A percentile compares a stretch with the other conserved stretches of the same genome.
These are phyloP conservation scores for Catharus ustulatus DNA, from an alignment of 2,797 vertebrate species.

Conservation along the genomic window DNA sequence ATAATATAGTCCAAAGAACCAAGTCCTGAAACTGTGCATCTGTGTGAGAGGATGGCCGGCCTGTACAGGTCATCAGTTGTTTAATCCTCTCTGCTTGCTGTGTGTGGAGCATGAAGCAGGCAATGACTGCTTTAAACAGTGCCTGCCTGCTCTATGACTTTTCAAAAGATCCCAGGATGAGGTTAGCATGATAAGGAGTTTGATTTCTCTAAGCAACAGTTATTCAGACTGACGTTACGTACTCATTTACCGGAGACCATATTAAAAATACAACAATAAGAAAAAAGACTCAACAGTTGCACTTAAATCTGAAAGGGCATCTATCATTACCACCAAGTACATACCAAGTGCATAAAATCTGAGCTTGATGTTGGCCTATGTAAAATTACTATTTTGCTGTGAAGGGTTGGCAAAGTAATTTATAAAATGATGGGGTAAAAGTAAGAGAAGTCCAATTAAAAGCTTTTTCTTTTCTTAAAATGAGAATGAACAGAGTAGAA, in stretches of 20 bases:
- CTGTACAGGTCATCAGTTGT: not conserved
- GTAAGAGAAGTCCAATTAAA: slow-evolving; percentile 66
- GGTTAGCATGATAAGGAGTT: slow-evolving; percentile 62
- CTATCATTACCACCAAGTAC: slow-evolving; percentile 76
- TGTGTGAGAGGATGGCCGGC: not conserved
- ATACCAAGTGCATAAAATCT: slow-evolving; percentile 73
- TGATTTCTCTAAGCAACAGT: slow-evolving; percentile 66
- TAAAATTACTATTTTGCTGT: slow-evolving; percentile 83
- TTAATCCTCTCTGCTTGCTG: slow-evolving; percentile 12
- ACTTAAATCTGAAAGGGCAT: slow-evolving; percentile 73
- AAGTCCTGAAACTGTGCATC: not conserved
- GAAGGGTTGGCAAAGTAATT: slow-evolving; percentile 79
- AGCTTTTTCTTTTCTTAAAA: slow-evolving; percentile 71
- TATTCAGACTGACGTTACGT: slow-evolving; percentile 71
- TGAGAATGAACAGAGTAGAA: slow-evolving; percentile 25
- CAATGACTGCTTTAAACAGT: slow-evolving; percentile 65
- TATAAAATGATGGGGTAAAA: slow-evolving; percentile 77
- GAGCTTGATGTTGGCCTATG: slow-evolving; percentile 70
- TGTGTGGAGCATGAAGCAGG: not conserved
- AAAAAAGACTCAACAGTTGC: slow-evolving; percentile 71
- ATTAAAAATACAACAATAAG: slow-evolving; percentile 61
- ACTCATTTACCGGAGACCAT: slow-evolving; percentile 69
- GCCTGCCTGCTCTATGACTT: slow-evolving; percentile 61
- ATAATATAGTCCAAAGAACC: not conserved
- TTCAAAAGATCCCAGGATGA: slow-evolving; percentile 45